Base-by-base conservation (phyloP, 1,140 invertebrate species). In the Luehdorfia chinensis region DNA sequence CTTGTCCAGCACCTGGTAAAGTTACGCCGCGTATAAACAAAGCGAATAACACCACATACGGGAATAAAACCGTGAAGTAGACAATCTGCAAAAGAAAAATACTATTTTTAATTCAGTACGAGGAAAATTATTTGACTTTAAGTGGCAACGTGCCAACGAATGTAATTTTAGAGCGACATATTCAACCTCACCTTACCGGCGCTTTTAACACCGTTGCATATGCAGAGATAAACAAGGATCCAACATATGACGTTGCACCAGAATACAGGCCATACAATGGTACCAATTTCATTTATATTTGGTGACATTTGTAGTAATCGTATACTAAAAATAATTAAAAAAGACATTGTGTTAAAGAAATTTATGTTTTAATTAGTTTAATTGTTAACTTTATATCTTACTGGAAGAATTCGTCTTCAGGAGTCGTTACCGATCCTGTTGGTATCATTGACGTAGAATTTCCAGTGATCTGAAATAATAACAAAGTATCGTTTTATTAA, bases 321-420 rank as follows among this genome's bases (percentile, higher is more conserved):
- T 55, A 91, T 88, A 59, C 94, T 95, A 65, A 78, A 88, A 60
- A 21, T 6, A 6, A 3, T 21, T 2, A 3, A 21, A 3, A 21
- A 21, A 21, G 6, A 6, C 19, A 3, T 21, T 21, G 6, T 21
- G 6, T 21, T 21, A 21, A 3, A 21, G n/a, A n/a, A 2, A 21
- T 21, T 21, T 21, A 21, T 21, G 2, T 21, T 21, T 21, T 2
- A 21, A 21, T 3, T 21, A 21, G 6, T 21, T 21, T 2, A 21
- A 21, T 3, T 21, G 6, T 3, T 21, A 21, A 21, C 15, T 3
- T 33, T 21, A 46, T 25, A 43, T 90, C 91, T 91, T 88, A 95
- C 94, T 94, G 92, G 79, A 95, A 96, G 83, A 94, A 96, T 81
- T 96, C 94, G 65, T 95, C 93, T 21, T 94, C 92, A 2, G 94